These are phyloP conservation scores for Ceramica pisi DNA, from an alignment of 2,888 invertebrate species.

Conservation along the genomic window DNA sequence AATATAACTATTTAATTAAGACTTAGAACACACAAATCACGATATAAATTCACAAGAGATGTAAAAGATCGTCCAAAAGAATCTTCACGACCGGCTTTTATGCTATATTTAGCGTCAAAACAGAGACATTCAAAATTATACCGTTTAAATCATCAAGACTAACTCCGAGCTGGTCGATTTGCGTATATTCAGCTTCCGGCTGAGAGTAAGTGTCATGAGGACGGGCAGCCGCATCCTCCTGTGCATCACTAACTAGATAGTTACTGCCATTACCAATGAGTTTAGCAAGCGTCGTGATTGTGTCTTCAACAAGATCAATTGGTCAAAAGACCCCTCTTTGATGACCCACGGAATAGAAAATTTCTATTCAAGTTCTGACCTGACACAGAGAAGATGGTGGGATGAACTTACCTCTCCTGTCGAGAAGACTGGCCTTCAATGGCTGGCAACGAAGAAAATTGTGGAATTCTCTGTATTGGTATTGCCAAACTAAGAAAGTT, in stretches of 20 bases:
- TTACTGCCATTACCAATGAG: constrained; percentile 31
- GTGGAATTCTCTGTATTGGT: background rate
- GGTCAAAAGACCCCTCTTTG: background rate
- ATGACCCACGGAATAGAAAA: background rate
- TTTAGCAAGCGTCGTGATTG: constrained; percentile 3
- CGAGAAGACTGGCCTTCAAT: background rate
- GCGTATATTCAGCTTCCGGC: constrained; percentile 30
- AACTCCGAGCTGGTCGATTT: constrained; percentile 38
- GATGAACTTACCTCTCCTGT: background rate
- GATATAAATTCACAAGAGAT: constrained; percentile 14
- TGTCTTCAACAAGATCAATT: background rate
- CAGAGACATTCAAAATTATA: constrained; percentile 37
- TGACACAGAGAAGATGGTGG: background rate
- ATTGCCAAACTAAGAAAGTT: background rate
- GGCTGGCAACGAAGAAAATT: background rate
- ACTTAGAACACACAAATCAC: constrained; percentile 17
- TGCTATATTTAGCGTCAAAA: constrained; percentile 45
- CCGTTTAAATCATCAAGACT: constrained; percentile 48
- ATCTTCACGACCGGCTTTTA: constrained; percentile 24
- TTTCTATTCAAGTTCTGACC: background rate
- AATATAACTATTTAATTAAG: constrained; percentile 14
- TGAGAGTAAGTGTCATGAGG: constrained; percentile 24
- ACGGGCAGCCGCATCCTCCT: constrained; percentile 25
- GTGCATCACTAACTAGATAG: constrained; percentile 28
- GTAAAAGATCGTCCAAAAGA: constrained; percentile 3